Percentiles rank a stretch among this genome's conserved stretches.
These are phyloP conservation scores for Castor canadensis DNA, from an alignment of 2,113 vertebrate species.

Conservation along the genomic window DNA sequence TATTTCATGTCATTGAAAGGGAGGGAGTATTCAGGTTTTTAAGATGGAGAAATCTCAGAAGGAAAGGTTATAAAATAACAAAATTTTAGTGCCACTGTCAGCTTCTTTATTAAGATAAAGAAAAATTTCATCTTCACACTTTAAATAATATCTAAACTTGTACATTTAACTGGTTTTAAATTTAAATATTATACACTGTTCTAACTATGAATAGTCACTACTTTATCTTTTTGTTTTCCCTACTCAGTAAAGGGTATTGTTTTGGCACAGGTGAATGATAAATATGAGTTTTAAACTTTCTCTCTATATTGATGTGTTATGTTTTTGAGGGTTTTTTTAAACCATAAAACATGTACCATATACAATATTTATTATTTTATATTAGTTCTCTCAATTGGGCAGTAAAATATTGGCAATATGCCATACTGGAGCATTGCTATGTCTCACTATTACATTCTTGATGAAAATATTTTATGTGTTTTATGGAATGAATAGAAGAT, in stretches of 20 bases:
- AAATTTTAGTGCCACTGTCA: not conserved
- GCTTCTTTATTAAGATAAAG: not conserved
- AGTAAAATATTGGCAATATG: constrained; percentile 55
- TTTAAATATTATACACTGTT: constrained; percentile 18
- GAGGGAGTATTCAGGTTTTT: not conserved
- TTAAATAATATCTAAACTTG: not conserved
- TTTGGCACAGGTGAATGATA: constrained; percentile 38
- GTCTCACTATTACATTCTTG: constrained; percentile 49
- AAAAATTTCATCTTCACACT: too few species aligned
- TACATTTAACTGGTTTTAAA: not conserved
- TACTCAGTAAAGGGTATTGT: constrained; percentile 1
- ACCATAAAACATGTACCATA: constrained; percentile 8
- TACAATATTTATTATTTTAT: not conserved
- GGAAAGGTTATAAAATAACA: not conserved
- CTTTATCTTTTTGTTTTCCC: not conserved
- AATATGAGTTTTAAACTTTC: constrained; percentile 30
- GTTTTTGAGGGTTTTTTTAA: constrained; percentile 52
- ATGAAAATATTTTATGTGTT: constrained; percentile 75
- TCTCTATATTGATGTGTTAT: constrained; percentile 25
- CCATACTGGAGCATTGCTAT: constrained; percentile 44
- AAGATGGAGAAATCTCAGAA: constrained; percentile 12
- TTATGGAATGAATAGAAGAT: constrained; percentile 66
- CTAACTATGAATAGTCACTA: not conserved
- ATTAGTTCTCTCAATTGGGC: constrained; percentile 39
- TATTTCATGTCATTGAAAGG: not conserved